Evolutionary conservation across 2,113 vertebrate genomes (phyloP).

Genomic region (Ptilorrhoa leucosticta): DNA sequence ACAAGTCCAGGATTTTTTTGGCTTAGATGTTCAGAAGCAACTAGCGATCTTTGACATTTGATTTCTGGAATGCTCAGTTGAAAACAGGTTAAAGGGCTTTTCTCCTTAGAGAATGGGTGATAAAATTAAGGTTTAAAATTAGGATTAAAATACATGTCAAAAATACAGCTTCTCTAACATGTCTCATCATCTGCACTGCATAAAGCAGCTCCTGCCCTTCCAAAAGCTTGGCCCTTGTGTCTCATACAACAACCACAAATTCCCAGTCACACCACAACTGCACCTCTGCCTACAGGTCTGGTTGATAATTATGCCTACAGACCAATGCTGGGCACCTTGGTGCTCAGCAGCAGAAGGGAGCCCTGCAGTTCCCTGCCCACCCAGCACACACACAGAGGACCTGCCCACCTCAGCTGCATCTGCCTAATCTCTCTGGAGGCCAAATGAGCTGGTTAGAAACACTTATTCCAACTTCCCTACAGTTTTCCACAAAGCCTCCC

Average conservation of each 20-base stretch:
- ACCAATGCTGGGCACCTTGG: accelerated
- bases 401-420: background rate
- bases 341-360: background rate
- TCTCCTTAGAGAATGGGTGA: background rate
- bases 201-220: background rate
- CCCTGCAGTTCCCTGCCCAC: background rate
- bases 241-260: background rate
- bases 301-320: background rate
- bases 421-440: background rate
- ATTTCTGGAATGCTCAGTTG: background rate
- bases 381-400: too few relatives aligned
- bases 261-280: background rate
- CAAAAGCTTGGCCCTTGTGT: background rate
- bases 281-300: background rate
- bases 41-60: background rate
- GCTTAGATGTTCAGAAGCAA: background rate
- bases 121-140: too few relatives aligned
- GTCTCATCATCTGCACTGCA: background rate
- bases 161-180: background rate
- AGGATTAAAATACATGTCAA: background rate
- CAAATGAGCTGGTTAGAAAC: background rate
- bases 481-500: background rate
- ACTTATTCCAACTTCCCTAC: background rate
- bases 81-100: background rate
- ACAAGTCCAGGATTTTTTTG: background rate